Conservation (phyloP, 2,888 invertebrate genomes). For the Cataglyphis livida region DNA sequence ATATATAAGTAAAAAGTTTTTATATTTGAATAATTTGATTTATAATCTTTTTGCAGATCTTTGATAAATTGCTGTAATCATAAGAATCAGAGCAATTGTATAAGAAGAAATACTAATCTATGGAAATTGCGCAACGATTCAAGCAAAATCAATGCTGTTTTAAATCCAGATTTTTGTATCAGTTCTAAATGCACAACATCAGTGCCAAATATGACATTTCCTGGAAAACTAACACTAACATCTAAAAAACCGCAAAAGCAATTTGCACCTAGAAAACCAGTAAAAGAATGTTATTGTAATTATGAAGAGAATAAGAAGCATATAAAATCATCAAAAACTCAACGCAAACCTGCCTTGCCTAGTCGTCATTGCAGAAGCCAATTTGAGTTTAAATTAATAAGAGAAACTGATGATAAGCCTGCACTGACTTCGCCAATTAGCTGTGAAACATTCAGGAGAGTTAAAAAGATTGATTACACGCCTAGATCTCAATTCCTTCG, state of each 20-base stretch:
- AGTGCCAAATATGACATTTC: conserved; percentile 58
- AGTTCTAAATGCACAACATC: conserved; percentile 17
- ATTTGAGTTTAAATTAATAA: conserved; percentile 42
- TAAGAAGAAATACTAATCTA: conserved; percentile 38
- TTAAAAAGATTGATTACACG: conserved; percentile 76
- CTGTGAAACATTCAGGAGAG: conserved; percentile 74
- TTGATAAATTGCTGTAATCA: neutral
- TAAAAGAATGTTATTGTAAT: conserved; percentile 80
- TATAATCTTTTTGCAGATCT: conserved; percentile 37
- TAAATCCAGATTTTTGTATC: conserved; percentile 61
- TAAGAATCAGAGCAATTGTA: neutral
- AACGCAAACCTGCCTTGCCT: conserved; percentile 55
- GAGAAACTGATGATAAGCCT: conserved; percentile 33
- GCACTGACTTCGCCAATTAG: conserved; percentile 64
- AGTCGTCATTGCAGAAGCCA: conserved; percentile 67
- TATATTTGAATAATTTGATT: neutral
- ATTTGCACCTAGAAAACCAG: conserved; percentile 69
- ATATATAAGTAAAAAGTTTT: neutral
- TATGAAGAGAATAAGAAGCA: conserved; percentile 62
- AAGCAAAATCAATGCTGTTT: conserved; percentile 58
- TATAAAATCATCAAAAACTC: conserved; percentile 58
- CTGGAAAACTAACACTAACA: conserved; percentile 71
- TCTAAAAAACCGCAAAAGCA: conserved; percentile 69
- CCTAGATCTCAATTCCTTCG: conserved; percentile 81
- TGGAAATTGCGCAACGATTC: conserved; percentile 75